Base-by-base conservation (phyloP, 2,797 vertebrate species). In the Melopsittacus undulatus region DNA sequence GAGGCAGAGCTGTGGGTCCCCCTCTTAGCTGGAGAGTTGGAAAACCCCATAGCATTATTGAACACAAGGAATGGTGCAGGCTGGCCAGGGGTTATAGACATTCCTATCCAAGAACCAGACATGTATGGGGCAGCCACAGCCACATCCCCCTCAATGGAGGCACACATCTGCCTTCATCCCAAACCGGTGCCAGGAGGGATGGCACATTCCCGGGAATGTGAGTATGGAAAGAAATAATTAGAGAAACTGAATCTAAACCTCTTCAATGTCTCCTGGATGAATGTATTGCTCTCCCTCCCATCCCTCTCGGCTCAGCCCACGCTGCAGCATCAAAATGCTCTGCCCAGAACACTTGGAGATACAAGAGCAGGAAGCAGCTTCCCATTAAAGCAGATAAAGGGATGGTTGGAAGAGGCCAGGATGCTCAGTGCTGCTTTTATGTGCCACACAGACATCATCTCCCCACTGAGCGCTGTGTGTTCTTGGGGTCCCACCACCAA, bases 1-100 rank as follows among this genome's bases (percentile, higher is more conserved):
- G 46, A 72, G 68, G 72, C 3, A 2, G 17, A 0, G 0, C 0
- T 0, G 32, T 2, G 3, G 52, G 70, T 78, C 14, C 52, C 59
- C 46, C 42, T 72, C 36, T 43, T 81, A 1, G 1, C 79, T 29
- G 36, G 43, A 79, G 85, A 52, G 78, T 43, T 85, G 73, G 63
- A 88, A 96, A 72, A 74, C 76, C 48, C 68, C 1, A 0, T 7
- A 54, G 82, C 51, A 61, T 6, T 64, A 30, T 3, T 5, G 1
- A 26, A 48, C 40, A 16, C 9, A 8, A 27, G 42, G 77, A 32
- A 7, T 3, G 9, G 32, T 2, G 32, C 74, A 15, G 42, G 5
- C 61, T 56, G 64, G 11, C 13, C 3, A 3, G 5, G 9, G 30
- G 36, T n/a, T 57, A 20, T 11, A 79, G 84, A 68, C 42, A 43